Evolutionary conservation across 2,888 invertebrate species (phyloP).

Genomic region (Sycophila texana): DNA sequence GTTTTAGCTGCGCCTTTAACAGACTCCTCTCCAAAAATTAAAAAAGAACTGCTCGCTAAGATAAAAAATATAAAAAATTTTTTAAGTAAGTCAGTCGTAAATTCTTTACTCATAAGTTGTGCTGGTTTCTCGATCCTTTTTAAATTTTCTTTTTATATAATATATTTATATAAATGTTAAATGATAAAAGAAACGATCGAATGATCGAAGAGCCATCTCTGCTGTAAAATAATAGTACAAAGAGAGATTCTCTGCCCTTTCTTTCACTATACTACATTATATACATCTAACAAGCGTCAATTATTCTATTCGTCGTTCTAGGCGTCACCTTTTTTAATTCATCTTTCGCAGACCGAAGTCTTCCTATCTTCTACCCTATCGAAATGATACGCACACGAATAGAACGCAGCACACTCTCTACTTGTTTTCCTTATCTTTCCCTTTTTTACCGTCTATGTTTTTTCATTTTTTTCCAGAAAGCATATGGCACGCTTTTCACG

Average conservation of each 20-base stretch:
- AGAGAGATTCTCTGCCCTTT: conserved; percentile 47
- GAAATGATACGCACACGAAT: conserved; percentile 51
- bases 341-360: conserved; percentile 49
- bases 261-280: conserved; percentile 71
- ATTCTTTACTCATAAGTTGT: conserved; percentile 47
- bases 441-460: conserved; percentile 21
- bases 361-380: conserved; percentile 47
- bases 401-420: conserved; percentile 58
- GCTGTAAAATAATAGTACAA: conserved; percentile 36
- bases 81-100: conserved; percentile 55
- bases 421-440: conserved; percentile 53
- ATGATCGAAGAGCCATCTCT: conserved; percentile 28
- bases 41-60: conserved; percentile 34
- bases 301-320: conserved; percentile 57
- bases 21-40: conserved; percentile 29
- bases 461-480: conserved; percentile 60
- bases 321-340: conserved; percentile 55
- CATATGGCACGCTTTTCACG: conserved; percentile 67
- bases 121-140: conserved; percentile 20
- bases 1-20: conserved; percentile 54
- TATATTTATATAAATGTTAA: conserved; percentile 31
- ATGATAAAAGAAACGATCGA: conserved; percentile 21
- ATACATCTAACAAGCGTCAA: conserved; percentile 71
- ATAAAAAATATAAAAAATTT: conserved; percentile 49
- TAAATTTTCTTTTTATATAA: conserved; percentile 8